phyloP scores from a whole-genome alignment of 2,797 vertebrate species.

The Menidia menidia region DNA sequence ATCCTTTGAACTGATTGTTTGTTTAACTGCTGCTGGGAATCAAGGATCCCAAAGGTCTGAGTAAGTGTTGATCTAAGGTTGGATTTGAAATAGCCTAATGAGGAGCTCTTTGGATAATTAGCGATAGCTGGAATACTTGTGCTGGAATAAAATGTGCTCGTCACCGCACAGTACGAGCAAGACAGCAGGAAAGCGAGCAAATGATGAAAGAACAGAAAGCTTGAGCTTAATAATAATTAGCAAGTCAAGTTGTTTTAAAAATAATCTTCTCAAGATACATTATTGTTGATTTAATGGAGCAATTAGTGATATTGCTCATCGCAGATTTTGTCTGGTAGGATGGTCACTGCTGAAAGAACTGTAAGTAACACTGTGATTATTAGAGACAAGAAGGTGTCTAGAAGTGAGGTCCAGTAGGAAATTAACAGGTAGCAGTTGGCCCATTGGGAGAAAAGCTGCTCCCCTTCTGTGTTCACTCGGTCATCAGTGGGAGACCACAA shows the following conservation, averaged over 20 bases:
- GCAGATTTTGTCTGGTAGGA: slow-evolving; percentile 77
- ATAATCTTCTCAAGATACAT: slow-evolving; percentile 76
- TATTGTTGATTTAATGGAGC: slow-evolving; percentile 88
- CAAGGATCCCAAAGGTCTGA: slow-evolving; percentile 84
- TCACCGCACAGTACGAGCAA: slow-evolving; percentile 72
- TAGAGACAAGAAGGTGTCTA: slow-evolving; percentile 89
- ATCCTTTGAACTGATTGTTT: slow-evolving; percentile 86
- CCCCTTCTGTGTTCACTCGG: slow-evolving; percentile 79
- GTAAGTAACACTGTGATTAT: slow-evolving; percentile 84
- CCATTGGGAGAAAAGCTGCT: slow-evolving; percentile 84
- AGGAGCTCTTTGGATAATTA: slow-evolving; percentile 87
- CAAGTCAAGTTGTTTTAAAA: slow-evolving; percentile 79
- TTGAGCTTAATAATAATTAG: slow-evolving; percentile 85
- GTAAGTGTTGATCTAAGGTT: slow-evolving; percentile 86
- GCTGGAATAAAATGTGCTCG: slow-evolving; percentile 85
- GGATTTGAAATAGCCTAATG: slow-evolving; percentile 87
- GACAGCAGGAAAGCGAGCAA: slow-evolving; percentile 53
- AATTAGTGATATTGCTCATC: slow-evolving; percentile 84
- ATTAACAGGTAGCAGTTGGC: slow-evolving; percentile 88
- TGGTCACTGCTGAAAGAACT: slow-evolving; percentile 38
- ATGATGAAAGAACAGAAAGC: slow-evolving; percentile 82
- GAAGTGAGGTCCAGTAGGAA: slow-evolving; percentile 91
- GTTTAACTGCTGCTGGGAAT: slow-evolving; percentile 86
- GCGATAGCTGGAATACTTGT: slow-evolving; percentile 82
- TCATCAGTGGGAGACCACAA: slow-evolving; percentile 91